phyloP scores from a whole-genome alignment of 2,113 vertebrate genomes.

The Aramus guarauna region DNA sequence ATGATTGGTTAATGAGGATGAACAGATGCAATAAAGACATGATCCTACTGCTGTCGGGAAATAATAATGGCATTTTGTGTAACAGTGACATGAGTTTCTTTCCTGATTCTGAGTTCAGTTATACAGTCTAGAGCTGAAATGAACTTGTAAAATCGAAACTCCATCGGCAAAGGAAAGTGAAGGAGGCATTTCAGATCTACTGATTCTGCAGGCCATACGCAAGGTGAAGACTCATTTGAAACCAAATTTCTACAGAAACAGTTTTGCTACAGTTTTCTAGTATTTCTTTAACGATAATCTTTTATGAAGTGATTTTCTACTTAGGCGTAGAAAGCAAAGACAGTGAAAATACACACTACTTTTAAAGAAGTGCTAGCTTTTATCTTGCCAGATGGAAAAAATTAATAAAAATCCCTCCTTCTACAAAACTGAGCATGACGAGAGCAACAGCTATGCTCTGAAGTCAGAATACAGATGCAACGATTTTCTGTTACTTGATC shows the following conservation, averaged over 20 bases:
- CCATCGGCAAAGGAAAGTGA: background rate
- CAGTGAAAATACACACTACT: rapidly evolving
- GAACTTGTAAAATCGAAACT: background rate
- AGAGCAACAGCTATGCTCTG: rapidly evolving
- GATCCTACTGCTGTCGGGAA: background rate
- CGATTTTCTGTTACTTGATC: too few relatives aligned
- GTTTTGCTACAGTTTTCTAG: background rate
- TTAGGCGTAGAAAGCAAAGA: background rate
- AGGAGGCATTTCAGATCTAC: background rate
- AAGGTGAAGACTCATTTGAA: background rate
- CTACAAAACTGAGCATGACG: background rate
- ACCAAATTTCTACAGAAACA: background rate
- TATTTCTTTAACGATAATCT: background rate
- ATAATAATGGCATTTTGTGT: background rate
- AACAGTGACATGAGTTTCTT: background rate
- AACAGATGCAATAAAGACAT: background rate
- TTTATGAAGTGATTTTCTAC: background rate
- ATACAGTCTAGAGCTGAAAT: background rate
- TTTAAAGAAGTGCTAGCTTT: background rate
- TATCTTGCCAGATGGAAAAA: background rate
- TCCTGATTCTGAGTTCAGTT: background rate
- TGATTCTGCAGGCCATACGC: background rate
- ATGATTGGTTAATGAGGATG: background rate
- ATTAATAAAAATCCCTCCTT: background rate
- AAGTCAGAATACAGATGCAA: background rate